Evolutionary conservation across 2,113 vertebrate genomes (phyloP), one percentile per base, ranked within the genome.

Genomic region (Indri indri): DNA sequence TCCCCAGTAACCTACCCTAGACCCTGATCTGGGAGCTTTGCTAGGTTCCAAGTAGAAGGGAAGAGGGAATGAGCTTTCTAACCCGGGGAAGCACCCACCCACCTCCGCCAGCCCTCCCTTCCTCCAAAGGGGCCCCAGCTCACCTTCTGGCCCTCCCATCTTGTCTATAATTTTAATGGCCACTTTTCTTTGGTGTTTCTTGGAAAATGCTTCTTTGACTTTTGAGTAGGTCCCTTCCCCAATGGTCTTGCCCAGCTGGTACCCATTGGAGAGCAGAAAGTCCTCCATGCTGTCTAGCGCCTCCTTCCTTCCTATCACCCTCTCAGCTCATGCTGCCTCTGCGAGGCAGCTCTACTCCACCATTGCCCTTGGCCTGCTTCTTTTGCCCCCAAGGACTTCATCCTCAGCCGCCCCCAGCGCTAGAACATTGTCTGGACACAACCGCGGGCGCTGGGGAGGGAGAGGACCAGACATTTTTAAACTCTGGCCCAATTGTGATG

Each of bases 121-220:
- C 65, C 74, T 63, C 94, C 92, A 61, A 5, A 73, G 76, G 81
- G 85, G 5, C 0, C 96, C 66, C 71, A 37, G 80, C 98, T 98
- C 98, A 99, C 98, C 98, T 98, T 98, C 97, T 84, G 98, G 98
- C 76, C 95, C 96, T 97, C 97, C 90, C 74, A 93, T 97, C 96
- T 98, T 98, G 95, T 98, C 98, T 79, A 98, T 98, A 97, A 99
- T 98, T 98, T 99, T 99, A 98, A 99, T 98, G 63, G 98, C 98
- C 95, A 99, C 98, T 97, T 98, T 99, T 93, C 97, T 97, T 97
- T 97, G 95, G 79, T 98, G 98, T 96, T 98, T 98, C 76, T 97
- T 98, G 88, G 98, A 98, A 96, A 98, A 98, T 70, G 98, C 98
- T 94, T 98, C 98, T 96, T 98, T 99, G 94, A 99, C 98, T 97